Conservation (phyloP, 2,888 invertebrate species). For the Merodon equestris region DNA sequence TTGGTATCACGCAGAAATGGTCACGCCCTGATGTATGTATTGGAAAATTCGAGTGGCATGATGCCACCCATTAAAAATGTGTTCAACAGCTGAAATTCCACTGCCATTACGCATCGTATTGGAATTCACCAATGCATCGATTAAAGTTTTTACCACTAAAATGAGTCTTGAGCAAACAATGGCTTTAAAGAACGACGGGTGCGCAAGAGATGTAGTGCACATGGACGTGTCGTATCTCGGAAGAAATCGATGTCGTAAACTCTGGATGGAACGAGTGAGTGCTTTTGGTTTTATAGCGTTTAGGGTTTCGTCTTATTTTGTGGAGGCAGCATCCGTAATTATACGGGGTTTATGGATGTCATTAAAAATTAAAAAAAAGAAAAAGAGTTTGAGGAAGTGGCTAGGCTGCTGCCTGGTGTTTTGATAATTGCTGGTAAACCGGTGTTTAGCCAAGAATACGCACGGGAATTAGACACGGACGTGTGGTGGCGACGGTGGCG, state of each 20-base stretch:
- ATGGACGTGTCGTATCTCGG: neutral
- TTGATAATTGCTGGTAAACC: conserved; percentile 2
- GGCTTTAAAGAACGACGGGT: neutral
- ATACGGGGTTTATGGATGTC: conserved; percentile 31
- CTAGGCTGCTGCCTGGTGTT: neutral
- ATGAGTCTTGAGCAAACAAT: no score
- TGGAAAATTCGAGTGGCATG: conserved; percentile 29
- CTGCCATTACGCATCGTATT: conserved; percentile 7
- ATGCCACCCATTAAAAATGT: conserved; percentile 60
- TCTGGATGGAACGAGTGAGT: conserved; percentile 24
- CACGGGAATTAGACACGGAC: neutral
- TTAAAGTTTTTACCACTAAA: conserved; percentile 37
- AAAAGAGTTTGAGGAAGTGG: neutral
- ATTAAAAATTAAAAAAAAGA: conserved; percentile 19
- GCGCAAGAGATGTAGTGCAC: neutral
- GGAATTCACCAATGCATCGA: conserved; percentile 33
- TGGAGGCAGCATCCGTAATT: conserved; percentile 27
- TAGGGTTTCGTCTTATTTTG: conserved; percentile 46
- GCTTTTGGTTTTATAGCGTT: conserved; percentile 27
- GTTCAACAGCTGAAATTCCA: conserved; percentile 54
- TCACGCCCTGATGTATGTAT: conserved; percentile 39
- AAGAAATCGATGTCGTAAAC: conserved; percentile 45
- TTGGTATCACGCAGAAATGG: conserved; percentile 42
- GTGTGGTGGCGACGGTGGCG: no score
- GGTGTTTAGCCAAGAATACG: conserved; percentile 1